Base-by-base conservation (phyloP, 2,113 vertebrate species). In the Corynorhinus townsendii region DNA sequence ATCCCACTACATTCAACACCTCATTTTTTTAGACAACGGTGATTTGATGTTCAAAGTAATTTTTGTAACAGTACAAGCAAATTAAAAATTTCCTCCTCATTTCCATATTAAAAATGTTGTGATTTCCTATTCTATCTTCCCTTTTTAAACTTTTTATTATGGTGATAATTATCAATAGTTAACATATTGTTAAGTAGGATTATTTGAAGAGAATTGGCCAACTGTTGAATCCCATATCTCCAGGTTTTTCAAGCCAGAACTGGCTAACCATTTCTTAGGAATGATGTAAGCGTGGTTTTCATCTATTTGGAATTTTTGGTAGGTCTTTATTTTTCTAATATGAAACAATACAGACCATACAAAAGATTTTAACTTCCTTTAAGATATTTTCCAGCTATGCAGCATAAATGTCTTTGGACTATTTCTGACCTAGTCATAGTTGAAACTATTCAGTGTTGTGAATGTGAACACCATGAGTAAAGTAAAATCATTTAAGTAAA, bases 401-500 rank as follows among this genome's bases (percentile, higher is more conserved):
- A 80, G 6, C 69, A 30, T 54, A 90, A 68, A 45, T 45, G 15
- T 56, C 15, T 85, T 83, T 54, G 86, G 8, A 68, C 4, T 56
- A 1, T 79, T 94, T 35, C 12, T 66, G 11, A 72, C 28, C 7
- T 47, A 33, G 40, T 17, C 22, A 72, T 26, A 30, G 17, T 81
- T 94, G 38, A 69, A 77, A 49, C 16, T 49, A 68, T 43, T 33
- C 28, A 38, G 20, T 28, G 26, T 75, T 75, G 5, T 88, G 40
- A 90, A 75, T 80, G 4, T 64, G n/a, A 82, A 35, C 16, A 66
- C 8, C 7, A 10, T 35, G 16, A 64, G 4, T 83, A 90, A 26
- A 90, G 28, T 4, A 82, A 90, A 90, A 94, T 71, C 38, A 91
- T 33, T 83, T n/a, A 77, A 86, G 71, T 71, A 26, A 81, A 81